Evolutionary conservation across 2,113 vertebrate species (phyloP).

Genomic region (Rhipidura dahli): DNA sequence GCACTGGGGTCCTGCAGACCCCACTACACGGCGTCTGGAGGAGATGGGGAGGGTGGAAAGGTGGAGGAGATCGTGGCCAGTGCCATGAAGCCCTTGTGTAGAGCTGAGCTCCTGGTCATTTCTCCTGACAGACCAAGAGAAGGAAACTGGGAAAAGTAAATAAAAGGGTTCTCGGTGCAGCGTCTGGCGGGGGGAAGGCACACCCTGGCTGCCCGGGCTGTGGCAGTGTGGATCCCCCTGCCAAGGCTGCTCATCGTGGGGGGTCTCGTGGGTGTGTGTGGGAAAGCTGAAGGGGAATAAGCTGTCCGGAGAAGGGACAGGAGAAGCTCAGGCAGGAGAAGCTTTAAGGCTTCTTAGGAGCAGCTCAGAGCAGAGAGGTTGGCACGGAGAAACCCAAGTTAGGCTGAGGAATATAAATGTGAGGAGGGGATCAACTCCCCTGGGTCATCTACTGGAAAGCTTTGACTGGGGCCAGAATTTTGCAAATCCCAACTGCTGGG

Average conservation of each 20-base stretch:
- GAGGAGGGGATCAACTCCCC: not conserved
- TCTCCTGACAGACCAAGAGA: not conserved
- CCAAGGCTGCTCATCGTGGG: not conserved
- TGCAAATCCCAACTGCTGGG: not conserved
- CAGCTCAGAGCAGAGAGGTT: not conserved
- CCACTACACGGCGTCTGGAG: fast-evolving
- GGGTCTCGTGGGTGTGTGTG: not conserved
- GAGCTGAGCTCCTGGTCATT: not conserved
- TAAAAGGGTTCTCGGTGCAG: fast-evolving
- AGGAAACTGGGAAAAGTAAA: slow-evolving; percentile 21
- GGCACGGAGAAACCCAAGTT: not conserved
- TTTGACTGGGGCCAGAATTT: not conserved
- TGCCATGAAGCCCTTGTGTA: not conserved
- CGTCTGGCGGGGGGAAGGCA: not conserved
- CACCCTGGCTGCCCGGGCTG: fast-evolving
- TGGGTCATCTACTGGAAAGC: not conserved
- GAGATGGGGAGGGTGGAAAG: not conserved
- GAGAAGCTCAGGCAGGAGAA: not conserved
- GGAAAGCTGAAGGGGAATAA: not conserved
- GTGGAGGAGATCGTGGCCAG: fast-evolving
- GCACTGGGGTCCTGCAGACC: fast-evolving
- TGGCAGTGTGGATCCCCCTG: not conserved
- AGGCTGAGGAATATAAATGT: not conserved
- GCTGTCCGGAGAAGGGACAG: not conserved
- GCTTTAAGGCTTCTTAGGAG: not conserved